phyloP scores from a whole-genome alignment of 2,797 vertebrate species.

The Pterois miles region DNA sequence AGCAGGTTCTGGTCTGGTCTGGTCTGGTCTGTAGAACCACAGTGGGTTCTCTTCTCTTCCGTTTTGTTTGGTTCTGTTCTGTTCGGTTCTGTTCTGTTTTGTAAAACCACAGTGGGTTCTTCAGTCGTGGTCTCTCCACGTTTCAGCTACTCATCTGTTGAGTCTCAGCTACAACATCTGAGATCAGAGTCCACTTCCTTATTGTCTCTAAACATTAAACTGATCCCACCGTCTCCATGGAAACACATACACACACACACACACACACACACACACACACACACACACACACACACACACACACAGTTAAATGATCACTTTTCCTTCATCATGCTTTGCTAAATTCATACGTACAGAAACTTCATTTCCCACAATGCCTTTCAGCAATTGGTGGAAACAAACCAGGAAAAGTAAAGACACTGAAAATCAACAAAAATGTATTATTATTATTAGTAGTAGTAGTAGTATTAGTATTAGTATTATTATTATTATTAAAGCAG shows the following conservation, averaged over 20 bases:
- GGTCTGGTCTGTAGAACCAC: no score
- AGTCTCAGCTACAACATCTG: background rate
- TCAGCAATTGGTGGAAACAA: background rate
- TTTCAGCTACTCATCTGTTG: background rate
- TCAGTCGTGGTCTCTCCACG: background rate
- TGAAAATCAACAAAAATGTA: no score
- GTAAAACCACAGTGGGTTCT: background rate
- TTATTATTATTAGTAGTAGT: no score
- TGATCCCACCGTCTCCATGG: background rate
- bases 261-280: background rate
- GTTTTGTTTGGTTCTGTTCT: background rate
- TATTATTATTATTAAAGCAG: no score
- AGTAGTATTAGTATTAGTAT: no score
- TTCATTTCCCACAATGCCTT: background rate
- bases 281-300: background rate
- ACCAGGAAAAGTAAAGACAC: no score
- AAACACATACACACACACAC: conserved; percentile 15
- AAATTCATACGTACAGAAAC: background rate
- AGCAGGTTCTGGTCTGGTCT: no score
- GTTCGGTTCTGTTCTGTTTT: background rate
- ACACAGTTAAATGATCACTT: background rate
- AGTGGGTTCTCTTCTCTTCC: background rate
- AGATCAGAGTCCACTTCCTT: conserved; percentile 77
- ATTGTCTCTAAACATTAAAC: conserved; percentile 68
- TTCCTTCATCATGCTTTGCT: background rate